Evolutionary conservation across 2,888 invertebrate species (phyloP), one percentile per base, ranked within the genome.

Genomic region (Pristionchus maxplancki): DNA sequence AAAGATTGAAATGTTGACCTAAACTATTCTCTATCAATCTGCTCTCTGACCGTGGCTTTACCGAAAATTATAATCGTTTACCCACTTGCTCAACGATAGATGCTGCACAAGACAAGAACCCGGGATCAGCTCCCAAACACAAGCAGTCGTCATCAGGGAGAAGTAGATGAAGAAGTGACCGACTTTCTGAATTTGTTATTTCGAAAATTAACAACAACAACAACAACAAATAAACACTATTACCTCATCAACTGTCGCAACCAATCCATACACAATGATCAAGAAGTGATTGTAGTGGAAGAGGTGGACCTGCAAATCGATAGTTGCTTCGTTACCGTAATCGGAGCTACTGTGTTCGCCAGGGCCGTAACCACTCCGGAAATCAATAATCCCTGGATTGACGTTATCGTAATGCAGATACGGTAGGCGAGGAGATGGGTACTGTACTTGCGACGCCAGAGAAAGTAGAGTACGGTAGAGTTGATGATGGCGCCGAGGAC

Each of bases 101-200:
- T 78, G n/a, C n/a, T 78, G 78, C n/a, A 78, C n/a, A n/a, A 78
- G 48, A 78, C 78, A 78, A 4, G 78, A 78, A 11, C 78, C 78
- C 0, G 78, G 78, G n/a, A 78, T 78, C 37, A 78, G 44, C 44
- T 20, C 24, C 78, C 78, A 78, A 1, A 78, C 78, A 34, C 78
- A 78, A 0, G 78, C 78, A 3, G 78, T 78, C 0, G 78, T 78
- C 44, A 78, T 28, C n/a, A 78, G 44, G 15, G 78, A 78, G 78
- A 78, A 78, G 44, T 44, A 40, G 40, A 78, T 78, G 78, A 78
- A 78, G 71, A 71, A 71, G 24, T 71, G 37, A 5, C 37, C 71
- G 34, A 71, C 17, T 20, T 20, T 71, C 71, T 37, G 37, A 20
- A 71, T 1, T 71, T n/a, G n/a, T n/a, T n/a, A n/a, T n/a, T n/a